Evolutionary conservation across 1,140 invertebrate genomes (phyloP).

Genomic region (Caenorhabditis tropicalis): DNA sequence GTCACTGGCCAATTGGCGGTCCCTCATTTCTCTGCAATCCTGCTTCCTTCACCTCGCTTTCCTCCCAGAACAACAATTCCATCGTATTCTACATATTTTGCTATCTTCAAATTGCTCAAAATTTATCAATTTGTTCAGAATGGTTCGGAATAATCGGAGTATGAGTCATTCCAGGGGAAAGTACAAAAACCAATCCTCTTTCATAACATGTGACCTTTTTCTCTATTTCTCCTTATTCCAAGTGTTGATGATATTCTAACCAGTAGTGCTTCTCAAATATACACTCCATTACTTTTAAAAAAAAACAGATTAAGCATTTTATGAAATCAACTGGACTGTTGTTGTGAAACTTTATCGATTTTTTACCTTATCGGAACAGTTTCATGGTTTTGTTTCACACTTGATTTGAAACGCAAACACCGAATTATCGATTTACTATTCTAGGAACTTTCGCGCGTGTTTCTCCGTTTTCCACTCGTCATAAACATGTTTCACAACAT

Average conservation of each 20-base stretch:
- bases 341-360: background rate
- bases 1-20: constrained; percentile 9
- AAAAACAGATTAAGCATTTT: background rate
- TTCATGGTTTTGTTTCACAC: background rate
- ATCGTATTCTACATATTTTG: background rate
- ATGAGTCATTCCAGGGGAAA: background rate
- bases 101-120: background rate
- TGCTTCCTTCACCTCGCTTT: constrained; percentile 24
- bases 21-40: background rate
- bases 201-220: constrained; percentile 4
- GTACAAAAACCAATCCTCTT: background rate
- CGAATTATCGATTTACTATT: constrained; percentile 11
- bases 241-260: background rate
- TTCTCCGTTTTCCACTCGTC: background rate
- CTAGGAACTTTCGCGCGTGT: background rate
- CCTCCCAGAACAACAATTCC: constrained; percentile 32
- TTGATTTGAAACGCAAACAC: constrained; percentile 9
- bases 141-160: too few species aligned
- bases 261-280: background rate
- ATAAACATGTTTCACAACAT: too few species aligned
- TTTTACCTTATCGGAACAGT: constrained; percentile 7
- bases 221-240: too few species aligned
- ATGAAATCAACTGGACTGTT: background rate
- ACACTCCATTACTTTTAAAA: background rate
- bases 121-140: background rate